Conservation (phyloP, 2,888 invertebrate species). For the Meghimatium bilineatum region DNA sequence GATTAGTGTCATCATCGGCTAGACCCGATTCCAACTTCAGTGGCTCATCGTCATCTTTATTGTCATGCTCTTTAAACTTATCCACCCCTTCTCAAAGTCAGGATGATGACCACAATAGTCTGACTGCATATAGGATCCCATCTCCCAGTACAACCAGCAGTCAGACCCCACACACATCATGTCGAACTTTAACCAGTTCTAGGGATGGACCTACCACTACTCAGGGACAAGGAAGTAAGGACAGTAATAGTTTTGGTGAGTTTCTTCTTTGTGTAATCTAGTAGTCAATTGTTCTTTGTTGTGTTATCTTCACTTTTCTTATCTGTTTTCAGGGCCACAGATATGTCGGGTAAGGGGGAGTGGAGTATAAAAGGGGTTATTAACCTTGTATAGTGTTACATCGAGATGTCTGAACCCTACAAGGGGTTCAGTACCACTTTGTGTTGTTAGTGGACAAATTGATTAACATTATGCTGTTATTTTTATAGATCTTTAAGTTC, state of each 20-base stretch:
- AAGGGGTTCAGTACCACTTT: too few species aligned
- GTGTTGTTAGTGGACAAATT: too few species aligned
- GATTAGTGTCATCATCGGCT: neutral
- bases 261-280: neutral
- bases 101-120: conserved; percentile 18
- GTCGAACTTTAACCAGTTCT: neutral
- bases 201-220: conserved; percentile 28
- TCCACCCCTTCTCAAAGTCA: conserved; percentile 15
- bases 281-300: too few species aligned
- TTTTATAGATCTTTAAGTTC: too few species aligned
- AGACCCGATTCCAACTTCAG: neutral
- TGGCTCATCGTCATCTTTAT: neutral
- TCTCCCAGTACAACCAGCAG: conserved; percentile 17
- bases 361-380: too few species aligned
- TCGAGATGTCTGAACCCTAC: too few species aligned
- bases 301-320: too few species aligned
- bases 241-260: conserved; percentile 26
- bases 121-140: neutral
- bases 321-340: too few species aligned
- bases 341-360: too few species aligned
- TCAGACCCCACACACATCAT: neutral
- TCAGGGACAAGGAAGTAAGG: conserved; percentile 36
- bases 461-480: too few species aligned
- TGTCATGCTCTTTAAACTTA: neutral
- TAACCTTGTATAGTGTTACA: too few species aligned